phyloP scores from a whole-genome alignment of 2,113 vertebrate genomes.

The Fulica atra region DNA sequence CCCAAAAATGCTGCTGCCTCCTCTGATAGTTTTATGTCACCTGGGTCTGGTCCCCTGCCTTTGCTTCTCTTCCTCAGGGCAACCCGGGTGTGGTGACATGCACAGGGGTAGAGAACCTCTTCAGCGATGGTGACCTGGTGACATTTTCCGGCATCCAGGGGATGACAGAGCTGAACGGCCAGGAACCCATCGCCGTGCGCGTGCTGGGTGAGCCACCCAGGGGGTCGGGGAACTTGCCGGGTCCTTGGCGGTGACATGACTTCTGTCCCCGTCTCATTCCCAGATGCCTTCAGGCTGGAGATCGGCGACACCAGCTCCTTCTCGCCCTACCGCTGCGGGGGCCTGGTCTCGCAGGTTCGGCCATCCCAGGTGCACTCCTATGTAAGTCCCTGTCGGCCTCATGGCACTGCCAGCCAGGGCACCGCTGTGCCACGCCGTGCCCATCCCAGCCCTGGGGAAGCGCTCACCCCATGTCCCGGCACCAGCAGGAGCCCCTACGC shows the following conservation, averaged over 20 bases:
- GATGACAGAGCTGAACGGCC: constrained; percentile 87
- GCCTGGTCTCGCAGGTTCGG: constrained; percentile 79
- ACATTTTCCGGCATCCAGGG: constrained; percentile 83
- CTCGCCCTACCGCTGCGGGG: constrained; percentile 76
- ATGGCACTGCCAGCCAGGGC: accelerated
- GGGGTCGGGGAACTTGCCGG: accelerated
- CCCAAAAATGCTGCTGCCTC: accelerated
- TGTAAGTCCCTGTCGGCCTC: constrained; percentile 65
- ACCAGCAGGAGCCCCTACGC: constrained; percentile 71
- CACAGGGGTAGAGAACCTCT: constrained; percentile 27
- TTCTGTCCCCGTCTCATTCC: accelerated
- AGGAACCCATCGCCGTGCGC: constrained; percentile 63
- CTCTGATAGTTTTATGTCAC: neutral
- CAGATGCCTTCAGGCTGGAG: constrained; percentile 69
- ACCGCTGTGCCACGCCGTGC: accelerated
- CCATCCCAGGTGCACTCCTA: constrained; percentile 61
- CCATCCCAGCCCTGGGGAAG: accelerated
- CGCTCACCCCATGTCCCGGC: accelerated
- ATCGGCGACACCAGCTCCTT: constrained; percentile 85
- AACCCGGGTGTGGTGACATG: constrained; percentile 82
- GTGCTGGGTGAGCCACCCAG: constrained; percentile 62
- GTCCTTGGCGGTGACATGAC: accelerated
- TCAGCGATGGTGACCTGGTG: constrained; percentile 71
- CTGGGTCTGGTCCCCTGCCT: accelerated
- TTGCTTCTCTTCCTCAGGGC: constrained; percentile 55